Evolutionary conservation across 2,888 invertebrate genomes (phyloP), one percentile per base, ranked within the genome.

Genomic region (Polyommatus icarus): DNA sequence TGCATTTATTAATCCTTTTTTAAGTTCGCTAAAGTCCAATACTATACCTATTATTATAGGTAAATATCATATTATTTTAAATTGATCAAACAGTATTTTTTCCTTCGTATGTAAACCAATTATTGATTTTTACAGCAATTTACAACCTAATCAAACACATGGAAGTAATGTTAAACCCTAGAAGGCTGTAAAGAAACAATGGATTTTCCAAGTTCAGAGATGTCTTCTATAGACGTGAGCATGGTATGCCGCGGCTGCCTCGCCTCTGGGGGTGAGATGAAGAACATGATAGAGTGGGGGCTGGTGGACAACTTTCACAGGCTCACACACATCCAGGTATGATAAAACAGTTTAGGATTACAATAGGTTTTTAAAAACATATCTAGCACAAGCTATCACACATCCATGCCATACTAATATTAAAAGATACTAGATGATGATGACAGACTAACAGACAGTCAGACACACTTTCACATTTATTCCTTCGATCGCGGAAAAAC

Each of bases 171-270:
- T 67, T 6, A 10, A 67, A 15, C 29, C 24, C 15, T 20, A 76
- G 20, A 40, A 61, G 4, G 20, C 32, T 67, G 10, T 8, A 67
- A 50, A 36, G 20, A n/a, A 6, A 54, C 71, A 20, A 76, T 77
- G 76, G 67, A 59, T 61, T 72, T 40, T 29, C 12, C 40, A 8
- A 77, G 72, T 71, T n/a, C 59, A 40, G 80, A 80, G 46, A 79
- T 81, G 75, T 67, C 75, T 10, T 67, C 77, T 8, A 50, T 78
- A 76, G 80, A 83, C 67, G 57, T 81, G 3, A 73, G 85, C 0
- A 59, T 86, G 7, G 81, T 91, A 8, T 94, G 93, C 77, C 89
- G 93, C 4, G 91, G 90, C 0, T 94, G 93, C 78, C 83, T 93
- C 4, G 86, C 86, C 0, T 85, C 87, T 1, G 84, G 87, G 0